These are phyloP conservation scores for Lapara coniferarum DNA, from an alignment of 2,888 invertebrate genomes.

Conservation along the genomic window DNA sequence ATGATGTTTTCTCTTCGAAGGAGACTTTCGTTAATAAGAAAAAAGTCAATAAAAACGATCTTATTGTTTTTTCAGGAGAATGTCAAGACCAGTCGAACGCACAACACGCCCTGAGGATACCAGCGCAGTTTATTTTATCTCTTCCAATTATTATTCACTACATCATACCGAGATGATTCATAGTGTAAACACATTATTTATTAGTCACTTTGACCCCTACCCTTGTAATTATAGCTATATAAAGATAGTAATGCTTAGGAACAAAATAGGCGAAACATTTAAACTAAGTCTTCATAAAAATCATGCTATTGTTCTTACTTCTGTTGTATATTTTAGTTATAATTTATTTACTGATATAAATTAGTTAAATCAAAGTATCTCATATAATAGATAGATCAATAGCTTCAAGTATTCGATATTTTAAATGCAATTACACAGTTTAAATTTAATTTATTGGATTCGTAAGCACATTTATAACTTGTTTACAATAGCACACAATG, in stretches of 20 bases:
- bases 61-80: constrained; percentile 80
- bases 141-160: constrained; percentile 55
- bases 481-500: constrained; percentile 9
- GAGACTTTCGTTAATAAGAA: background rate
- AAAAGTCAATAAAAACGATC: background rate
- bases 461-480: constrained; percentile 12
- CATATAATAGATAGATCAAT: constrained; percentile 47
- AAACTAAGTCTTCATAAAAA: constrained; percentile 18
- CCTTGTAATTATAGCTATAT: constrained; percentile 59
- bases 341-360: constrained; percentile 34
- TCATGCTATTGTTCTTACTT: constrained; percentile 44
- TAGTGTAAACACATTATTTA: constrained; percentile 40
- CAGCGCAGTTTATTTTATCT: constrained; percentile 50
- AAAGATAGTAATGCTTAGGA: constrained; percentile 44
- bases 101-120: constrained; percentile 58
- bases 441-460: constrained; percentile 28
- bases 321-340: constrained; percentile 39
- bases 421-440: background rate
- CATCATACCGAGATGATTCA: constrained; percentile 77
- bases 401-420: constrained; percentile 26
- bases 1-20: no score
- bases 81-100: constrained; percentile 80
- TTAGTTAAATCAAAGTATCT: constrained; percentile 39
- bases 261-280: constrained; percentile 28
- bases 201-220: constrained; percentile 49